Evolutionary conservation across 2,888 invertebrate genomes (phyloP), one percentile per base, ranked within the genome.

Genomic region (Trachelus tabidus): DNA sequence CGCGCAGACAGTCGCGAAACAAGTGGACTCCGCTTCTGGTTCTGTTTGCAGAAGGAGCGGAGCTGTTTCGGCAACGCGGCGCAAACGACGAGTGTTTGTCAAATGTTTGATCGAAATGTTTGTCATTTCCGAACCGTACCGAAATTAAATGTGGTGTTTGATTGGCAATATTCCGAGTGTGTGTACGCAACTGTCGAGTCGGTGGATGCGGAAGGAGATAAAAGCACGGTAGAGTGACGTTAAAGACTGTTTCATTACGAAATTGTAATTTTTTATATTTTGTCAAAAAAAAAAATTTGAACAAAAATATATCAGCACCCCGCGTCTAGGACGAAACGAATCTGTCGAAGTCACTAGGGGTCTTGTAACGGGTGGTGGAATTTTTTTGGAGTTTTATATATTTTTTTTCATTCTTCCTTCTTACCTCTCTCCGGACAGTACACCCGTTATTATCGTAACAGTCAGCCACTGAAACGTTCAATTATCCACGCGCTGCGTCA

Each of bases 41-140:
- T 71, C 69, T 75, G 79, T 77, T 73, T 79, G 77, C 68, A 23
- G 73, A 74, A 74, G 75, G 37, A 76, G 76, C 74, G 74, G 73
- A 78, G 78, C 75, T 76, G 78, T 76, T 76, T 76, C 78, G 78
- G 73, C 56, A 56, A 56, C 56, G 78, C 78, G 79, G 79, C 80
- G 82, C 82, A 83, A 77, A 79, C 81, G 82, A 89, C 86, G 89
- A 90, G 89, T 89, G 90, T 89, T 91, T 87, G 88, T 89, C 90
- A 89, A 90, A 90, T 90, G 90, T 91, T 90, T 90, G 89, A 89
- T 88, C 87, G 87, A 88, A 89, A 88, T 89, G 89, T 89, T 90
- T 89, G 88, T 87, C 87, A 86, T 87, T 89, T 88, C 89, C 87
- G 83, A 74, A 75, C 77, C 77, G 73, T 79, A 80, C 83, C 85